Conservation (phyloP, 2,888 invertebrate genomes). For the Cacoxenus indagator region DNA sequence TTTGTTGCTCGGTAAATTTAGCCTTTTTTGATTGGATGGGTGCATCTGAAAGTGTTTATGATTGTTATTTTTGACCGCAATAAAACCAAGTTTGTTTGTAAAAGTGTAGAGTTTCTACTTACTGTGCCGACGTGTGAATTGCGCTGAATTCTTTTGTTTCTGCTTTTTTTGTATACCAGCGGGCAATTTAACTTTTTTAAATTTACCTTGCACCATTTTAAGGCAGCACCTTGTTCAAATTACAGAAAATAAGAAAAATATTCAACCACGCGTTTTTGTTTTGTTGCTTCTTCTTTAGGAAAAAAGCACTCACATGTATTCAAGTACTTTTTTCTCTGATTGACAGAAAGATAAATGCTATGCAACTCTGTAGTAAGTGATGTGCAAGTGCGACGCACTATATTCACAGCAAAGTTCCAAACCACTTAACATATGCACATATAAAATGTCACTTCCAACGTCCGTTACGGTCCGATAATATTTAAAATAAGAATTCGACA, state of each 20-base stretch:
- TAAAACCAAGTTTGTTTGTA: conserved; percentile 69
- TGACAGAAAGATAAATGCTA: not conserved
- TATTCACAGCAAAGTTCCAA: too few relatives aligned
- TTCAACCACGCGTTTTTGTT: conserved; percentile 6
- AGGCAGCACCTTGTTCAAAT: too few relatives aligned
- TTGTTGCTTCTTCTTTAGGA: conserved; percentile 1
- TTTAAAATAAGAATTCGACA: too few relatives aligned
- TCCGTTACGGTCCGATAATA: too few relatives aligned
- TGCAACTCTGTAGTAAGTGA: not conserved
- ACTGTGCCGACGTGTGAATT: conserved; percentile 74
- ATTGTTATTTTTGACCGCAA: conserved; percentile 11
- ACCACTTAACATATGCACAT: too few relatives aligned
- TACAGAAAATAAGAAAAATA: not conserved
- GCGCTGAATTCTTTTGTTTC: conserved; percentile 71
- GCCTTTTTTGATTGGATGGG: conserved; percentile 77
- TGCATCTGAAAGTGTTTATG: conserved; percentile 71
- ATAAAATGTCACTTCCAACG: too few relatives aligned
- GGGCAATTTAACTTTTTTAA: conserved; percentile 75
- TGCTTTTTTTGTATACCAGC: conserved; percentile 71
- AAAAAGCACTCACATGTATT: not conserved
- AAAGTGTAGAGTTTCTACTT: too few relatives aligned
- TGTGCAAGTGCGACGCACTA: too few relatives aligned
- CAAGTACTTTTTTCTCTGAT: not conserved
- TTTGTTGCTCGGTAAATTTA: conserved; percentile 74
- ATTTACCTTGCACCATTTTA: conserved; percentile 76